A percentile compares a stretch with the other conserved stretches of the same genome.
These are phyloP conservation scores for Clarias gariepinus DNA, from an alignment of 2,113 vertebrate species.

Conservation along the genomic window DNA sequence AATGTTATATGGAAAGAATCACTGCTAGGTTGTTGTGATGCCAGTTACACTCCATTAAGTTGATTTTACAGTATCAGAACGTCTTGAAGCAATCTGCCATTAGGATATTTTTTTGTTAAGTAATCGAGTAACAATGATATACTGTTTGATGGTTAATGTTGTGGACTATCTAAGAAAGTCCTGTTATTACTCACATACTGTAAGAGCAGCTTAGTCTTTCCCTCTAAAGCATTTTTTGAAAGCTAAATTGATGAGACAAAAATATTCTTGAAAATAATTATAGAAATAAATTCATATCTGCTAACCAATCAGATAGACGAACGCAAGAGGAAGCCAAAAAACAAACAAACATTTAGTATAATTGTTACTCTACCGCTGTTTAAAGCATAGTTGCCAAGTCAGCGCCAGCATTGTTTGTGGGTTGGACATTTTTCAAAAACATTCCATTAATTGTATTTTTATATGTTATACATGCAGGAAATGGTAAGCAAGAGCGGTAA, in stretches of 20 bases:
- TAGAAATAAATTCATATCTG: background rate
- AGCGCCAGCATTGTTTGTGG: background rate
- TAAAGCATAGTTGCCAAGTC: background rate
- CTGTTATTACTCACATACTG: background rate
- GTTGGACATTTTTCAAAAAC: background rate
- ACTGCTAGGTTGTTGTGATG: background rate
- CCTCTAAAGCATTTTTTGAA: background rate
- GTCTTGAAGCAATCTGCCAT: background rate
- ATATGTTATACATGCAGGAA: background rate
- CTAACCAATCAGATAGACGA: background rate
- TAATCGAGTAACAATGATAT: background rate
- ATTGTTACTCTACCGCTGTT: background rate
- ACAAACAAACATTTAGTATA: background rate
- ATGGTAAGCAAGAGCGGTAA: background rate
- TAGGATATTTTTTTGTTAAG: background rate
- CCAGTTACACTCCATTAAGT: background rate
- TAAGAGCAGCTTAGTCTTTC: background rate
- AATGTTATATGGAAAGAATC: background rate
- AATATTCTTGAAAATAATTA: background rate
- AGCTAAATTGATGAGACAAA: background rate
- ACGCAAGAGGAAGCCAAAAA: background rate
- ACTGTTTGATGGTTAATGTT: background rate
- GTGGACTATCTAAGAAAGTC: background rate
- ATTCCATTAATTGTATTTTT: background rate
- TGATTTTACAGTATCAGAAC: background rate